These are phyloP conservation scores for Camponotus vicinus DNA, from an alignment of 1,140 invertebrate species.

Conservation along the genomic window DNA sequence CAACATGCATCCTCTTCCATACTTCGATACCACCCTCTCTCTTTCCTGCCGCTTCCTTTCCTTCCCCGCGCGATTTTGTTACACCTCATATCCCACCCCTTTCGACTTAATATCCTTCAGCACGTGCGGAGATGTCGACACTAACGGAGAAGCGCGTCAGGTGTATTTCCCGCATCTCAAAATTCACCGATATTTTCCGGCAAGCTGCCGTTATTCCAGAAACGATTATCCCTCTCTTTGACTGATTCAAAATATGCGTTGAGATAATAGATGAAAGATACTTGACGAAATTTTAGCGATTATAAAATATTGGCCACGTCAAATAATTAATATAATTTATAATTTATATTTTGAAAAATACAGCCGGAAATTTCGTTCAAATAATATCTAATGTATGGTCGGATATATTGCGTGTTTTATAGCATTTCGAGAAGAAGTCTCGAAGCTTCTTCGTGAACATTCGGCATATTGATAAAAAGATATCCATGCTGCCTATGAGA, in stretches of 20 bases:
- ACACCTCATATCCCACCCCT: conserved; percentile 71
- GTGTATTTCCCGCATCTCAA: conserved; percentile 47
- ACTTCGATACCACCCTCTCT: conserved; percentile 23
- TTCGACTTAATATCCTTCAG: conserved; percentile 72
- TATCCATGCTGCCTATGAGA: conserved; percentile 69
- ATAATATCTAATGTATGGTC: not conserved
- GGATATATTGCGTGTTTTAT: conserved; percentile 62
- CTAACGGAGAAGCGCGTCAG: conserved; percentile 56
- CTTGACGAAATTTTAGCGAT: not conserved
- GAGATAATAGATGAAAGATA: not conserved
- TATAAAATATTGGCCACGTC: conserved; percentile 7
- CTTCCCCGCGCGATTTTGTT: conserved; percentile 54
- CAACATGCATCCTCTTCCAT: conserved; percentile 56
- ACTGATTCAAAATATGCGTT: not conserved
- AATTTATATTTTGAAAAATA: not conserved
- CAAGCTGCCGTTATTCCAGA: conserved; percentile 9
- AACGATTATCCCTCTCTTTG: conserved; percentile 53
- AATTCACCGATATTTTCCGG: conserved; percentile 44
- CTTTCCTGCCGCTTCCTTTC: not conserved
- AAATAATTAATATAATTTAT: not conserved
- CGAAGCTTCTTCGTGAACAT: conserved; percentile 65
- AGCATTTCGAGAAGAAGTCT: conserved; percentile 68
- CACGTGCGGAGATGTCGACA: conserved; percentile 65
- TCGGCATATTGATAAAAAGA: conserved; percentile 80
- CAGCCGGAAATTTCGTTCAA: not conserved